Conservation (phyloP, 2,888 invertebrate species). For the Lasiommata megera region DNA sequence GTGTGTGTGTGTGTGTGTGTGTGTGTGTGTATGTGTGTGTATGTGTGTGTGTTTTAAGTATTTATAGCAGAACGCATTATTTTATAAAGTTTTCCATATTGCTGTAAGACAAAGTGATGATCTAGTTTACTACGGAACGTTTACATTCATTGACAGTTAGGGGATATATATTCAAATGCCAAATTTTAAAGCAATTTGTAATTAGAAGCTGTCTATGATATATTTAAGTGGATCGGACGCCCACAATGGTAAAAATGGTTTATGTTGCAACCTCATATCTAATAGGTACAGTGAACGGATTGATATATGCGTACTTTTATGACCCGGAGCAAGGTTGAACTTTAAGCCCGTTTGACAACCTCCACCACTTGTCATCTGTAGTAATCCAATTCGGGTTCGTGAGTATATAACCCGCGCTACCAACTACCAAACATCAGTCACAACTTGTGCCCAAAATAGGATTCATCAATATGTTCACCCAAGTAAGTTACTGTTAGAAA, state of each 20-base stretch:
- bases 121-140: no score
- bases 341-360: slow-evolving; percentile 38
- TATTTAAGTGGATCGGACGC: slow-evolving; percentile 9
- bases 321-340: slow-evolving; percentile 36
- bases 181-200: background rate
- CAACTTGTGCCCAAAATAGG: slow-evolving; percentile 7
- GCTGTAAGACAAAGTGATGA: no score
- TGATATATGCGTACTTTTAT: slow-evolving; percentile 33
- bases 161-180: no score
- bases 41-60: no score
- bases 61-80: no score
- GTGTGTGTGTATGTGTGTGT: no score
- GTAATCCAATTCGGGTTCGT: slow-evolving; percentile 29
- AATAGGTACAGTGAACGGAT: slow-evolving; percentile 30
- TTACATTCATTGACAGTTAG: no score
- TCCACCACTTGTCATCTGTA: slow-evolving; percentile 35
- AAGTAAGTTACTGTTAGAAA: slow-evolving; percentile 22
- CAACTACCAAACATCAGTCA: slow-evolving; percentile 24
- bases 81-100: no score
- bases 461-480: slow-evolving; percentile 27
- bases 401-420: slow-evolving; percentile 31
- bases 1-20: no score
- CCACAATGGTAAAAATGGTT: slow-evolving; percentile 21
- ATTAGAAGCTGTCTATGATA: background rate
- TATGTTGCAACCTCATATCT: slow-evolving; percentile 22